Evolutionary conservation across 2,797 vertebrate species (phyloP).

Genomic region (Pristis pectinata): DNA sequence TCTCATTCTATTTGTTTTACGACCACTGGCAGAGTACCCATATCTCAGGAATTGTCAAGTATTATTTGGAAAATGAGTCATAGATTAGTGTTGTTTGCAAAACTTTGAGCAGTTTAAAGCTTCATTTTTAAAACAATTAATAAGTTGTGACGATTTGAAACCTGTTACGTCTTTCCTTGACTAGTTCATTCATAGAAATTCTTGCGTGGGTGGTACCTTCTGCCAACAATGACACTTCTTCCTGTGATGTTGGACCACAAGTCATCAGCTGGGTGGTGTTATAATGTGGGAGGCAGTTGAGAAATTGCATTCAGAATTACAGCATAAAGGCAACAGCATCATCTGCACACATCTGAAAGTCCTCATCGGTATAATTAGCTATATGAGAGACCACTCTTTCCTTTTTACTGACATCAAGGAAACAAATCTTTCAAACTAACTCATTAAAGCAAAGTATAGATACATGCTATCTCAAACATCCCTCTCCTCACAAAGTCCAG

Average conservation of each 20-base stretch:
- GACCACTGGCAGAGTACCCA: background rate
- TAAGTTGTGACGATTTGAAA: background rate
- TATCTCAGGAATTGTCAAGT: background rate
- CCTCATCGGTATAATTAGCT: background rate
- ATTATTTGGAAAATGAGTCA: background rate
- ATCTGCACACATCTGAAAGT: background rate
- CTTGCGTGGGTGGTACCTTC: slow-evolving; percentile 18
- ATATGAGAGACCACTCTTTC: background rate
- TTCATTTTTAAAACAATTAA: background rate
- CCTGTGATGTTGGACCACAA: background rate
- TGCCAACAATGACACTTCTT: background rate
- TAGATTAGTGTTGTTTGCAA: background rate
- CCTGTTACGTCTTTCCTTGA: background rate
- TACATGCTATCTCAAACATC: background rate
- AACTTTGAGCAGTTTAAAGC: background rate
- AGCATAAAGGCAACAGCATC: background rate
- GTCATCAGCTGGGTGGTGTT: background rate
- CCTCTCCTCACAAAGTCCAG: background rate
- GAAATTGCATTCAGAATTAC: background rate
- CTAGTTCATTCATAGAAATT: slow-evolving; percentile 9
- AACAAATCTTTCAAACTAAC: background rate
- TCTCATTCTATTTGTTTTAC: background rate
- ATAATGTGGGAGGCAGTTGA: background rate
- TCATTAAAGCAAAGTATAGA: background rate
- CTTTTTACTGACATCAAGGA: background rate